Conservation (phyloP, 2,113 vertebrate genomes). For the Chloebia gouldiae region DNA sequence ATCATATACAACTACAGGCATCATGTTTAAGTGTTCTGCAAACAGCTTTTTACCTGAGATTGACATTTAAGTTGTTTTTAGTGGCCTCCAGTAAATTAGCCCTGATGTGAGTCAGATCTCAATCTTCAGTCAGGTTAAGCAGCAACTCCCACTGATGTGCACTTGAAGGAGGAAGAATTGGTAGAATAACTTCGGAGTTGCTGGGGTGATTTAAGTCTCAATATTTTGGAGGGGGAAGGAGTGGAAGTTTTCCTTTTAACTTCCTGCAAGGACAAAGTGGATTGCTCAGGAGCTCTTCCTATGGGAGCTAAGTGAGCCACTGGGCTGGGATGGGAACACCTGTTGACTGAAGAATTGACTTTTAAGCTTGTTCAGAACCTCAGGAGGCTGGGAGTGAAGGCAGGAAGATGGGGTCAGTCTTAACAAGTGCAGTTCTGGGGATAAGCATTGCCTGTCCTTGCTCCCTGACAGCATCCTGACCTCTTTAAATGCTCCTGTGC, state of each 20-base stretch:
- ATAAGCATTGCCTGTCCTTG: neutral
- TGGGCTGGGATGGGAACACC: neutral
- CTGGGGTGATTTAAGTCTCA: neutral
- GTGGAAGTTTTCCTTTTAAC: neutral
- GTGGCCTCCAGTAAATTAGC: neutral
- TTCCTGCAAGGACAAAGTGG: neutral
- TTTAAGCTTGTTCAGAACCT: neutral
- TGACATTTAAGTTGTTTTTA: neutral
- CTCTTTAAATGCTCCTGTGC: neutral
- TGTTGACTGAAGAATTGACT: neutral
- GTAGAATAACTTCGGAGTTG: neutral
- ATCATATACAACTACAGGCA: accelerated
- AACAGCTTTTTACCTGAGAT: neutral
- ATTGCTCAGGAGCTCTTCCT: neutral
- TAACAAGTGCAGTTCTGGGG: neutral
- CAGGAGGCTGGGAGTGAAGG: neutral
- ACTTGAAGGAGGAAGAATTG: neutral
- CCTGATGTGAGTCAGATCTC: neutral
- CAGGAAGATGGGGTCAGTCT: neutral
- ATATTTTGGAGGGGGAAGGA: neutral
- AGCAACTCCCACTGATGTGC: neutral
- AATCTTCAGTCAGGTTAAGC: neutral
- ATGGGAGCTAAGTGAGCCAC: neutral
- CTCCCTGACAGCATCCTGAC: neutral
- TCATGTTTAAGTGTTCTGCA: neutral